Evolutionary conservation across 2,888 invertebrate genomes (phyloP).

Genomic region (Epirrhoe alternata): DNA sequence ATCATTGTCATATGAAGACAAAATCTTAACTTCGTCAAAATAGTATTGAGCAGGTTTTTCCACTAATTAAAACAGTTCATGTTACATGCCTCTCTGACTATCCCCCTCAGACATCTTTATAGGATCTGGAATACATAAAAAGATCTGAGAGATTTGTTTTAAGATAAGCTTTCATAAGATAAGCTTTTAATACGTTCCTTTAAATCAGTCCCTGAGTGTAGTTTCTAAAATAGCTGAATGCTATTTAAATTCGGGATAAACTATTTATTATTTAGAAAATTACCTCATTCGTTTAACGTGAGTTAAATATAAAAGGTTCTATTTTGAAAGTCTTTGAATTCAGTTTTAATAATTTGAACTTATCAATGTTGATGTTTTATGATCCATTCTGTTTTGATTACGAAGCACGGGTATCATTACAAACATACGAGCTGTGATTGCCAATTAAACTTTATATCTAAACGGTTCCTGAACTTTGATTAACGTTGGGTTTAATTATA

Average conservation of each 20-base stretch:
- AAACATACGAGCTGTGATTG: conserved; percentile 28
- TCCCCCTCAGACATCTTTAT: no score
- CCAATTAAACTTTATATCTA: conserved; percentile 37
- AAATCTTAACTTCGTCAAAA: not conserved
- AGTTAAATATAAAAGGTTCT: not conserved
- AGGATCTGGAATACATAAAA: no score
- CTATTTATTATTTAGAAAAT: not conserved
- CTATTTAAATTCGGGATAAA: no score
- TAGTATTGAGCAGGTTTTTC: no score
- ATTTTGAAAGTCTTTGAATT: not conserved
- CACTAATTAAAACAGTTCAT: no score
- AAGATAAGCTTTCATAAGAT: no score
- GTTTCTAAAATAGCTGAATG: no score
- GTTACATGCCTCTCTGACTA: no score
- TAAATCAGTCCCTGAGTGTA: no score
- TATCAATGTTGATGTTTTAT: conserved; percentile 1
- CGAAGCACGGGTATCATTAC: conserved; percentile 20
- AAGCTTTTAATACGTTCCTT: no score
- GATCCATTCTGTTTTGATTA: conserved; percentile 9
- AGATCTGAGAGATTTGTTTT: no score
- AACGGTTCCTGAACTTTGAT: conserved; percentile 38
- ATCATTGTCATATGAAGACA: not conserved
- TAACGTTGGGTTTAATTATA: conserved; percentile 38
- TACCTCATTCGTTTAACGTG: not conserved
- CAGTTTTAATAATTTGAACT: not conserved